phyloP scores from a whole-genome alignment of 1,140 invertebrate genomes.

The Drosophila lowei region DNA sequence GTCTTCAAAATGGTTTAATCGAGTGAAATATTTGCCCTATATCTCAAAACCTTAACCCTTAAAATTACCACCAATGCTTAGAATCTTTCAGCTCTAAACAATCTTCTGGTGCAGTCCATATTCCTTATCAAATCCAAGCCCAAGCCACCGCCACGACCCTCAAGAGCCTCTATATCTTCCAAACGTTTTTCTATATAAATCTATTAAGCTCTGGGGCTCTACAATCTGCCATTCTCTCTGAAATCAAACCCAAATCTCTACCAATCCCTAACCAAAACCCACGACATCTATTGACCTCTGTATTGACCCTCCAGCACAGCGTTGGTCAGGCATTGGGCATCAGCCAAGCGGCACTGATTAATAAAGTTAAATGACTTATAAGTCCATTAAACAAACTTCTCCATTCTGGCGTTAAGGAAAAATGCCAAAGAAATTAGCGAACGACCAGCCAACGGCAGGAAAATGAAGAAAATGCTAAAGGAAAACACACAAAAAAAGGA shows the following conservation, averaged over 20 bases:
- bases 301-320: slow-evolving; percentile 2
- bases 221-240: too few species aligned
- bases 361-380: slow-evolving; percentile 76
- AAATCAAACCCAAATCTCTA: too few species aligned
- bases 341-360: slow-evolving; percentile 69
- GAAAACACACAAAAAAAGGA: slow-evolving; percentile 13
- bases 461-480: slow-evolving; percentile 12
- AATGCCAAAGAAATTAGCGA: slow-evolving; percentile 69
- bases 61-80: too few species aligned
- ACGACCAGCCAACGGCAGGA: slow-evolving; percentile 7
- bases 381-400: slow-evolving; percentile 74
- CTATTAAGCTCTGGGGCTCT: too few species aligned
- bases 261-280: not conserved
- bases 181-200: too few species aligned
- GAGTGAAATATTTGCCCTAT: too few species aligned
- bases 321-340: slow-evolving; percentile 3
- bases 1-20: too few species aligned
- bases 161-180: too few species aligned
- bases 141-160: too few species aligned
- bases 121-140: too few species aligned
- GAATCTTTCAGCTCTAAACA: too few species aligned
- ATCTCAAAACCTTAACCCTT: fast-evolving
- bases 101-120: too few species aligned
- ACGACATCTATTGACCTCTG: slow-evolving; percentile 12
- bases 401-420: slow-evolving; percentile 63